These are phyloP conservation scores for Sycon ciliatum DNA, from an alignment of 37 sponge, comb jelly and placozoan genomes.

Conservation along the genomic window DNA sequence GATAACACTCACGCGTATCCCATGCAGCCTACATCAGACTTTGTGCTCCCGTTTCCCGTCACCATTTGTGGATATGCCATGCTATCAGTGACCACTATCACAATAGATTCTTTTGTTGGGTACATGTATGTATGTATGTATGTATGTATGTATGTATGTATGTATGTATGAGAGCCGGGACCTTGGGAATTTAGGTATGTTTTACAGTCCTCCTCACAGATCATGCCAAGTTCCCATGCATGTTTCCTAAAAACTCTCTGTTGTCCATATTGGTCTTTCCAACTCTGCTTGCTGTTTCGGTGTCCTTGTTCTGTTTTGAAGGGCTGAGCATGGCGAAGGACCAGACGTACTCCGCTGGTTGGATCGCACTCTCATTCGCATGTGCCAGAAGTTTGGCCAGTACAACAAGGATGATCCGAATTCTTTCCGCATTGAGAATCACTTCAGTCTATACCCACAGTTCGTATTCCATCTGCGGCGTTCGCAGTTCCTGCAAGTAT, in stretches of 20 bases:
- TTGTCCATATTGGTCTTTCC: neutral
- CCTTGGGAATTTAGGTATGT: too few relatives aligned
- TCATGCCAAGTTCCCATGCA: neutral
- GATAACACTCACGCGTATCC: too few relatives aligned
- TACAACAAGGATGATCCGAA: constrained; percentile 81
- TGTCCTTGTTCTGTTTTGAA: constrained; percentile 11
- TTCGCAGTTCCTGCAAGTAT: constrained; percentile 94
- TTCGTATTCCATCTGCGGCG: constrained; percentile 97
- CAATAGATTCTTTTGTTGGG: too few relatives aligned
- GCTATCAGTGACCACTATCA: too few relatives aligned
- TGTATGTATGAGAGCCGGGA: too few relatives aligned
- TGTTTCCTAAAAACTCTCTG: neutral
- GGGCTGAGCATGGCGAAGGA: constrained; percentile 85
- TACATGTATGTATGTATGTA: too few relatives aligned
- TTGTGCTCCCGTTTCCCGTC: too few relatives aligned
- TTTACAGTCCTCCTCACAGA: neutral
- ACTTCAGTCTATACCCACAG: constrained; percentile 98
- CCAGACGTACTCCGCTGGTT: constrained; percentile 96
- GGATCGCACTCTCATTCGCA: constrained; percentile 88
- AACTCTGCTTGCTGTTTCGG: neutral
- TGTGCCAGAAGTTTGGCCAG: constrained; percentile 99
- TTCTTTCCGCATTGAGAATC: constrained; percentile 85
- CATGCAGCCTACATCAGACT: too few relatives aligned
- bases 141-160: too few relatives aligned
- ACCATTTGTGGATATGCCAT: too few relatives aligned